Conservation (phyloP, 2,113 vertebrate species). For the Peromyscus californicus region DNA sequence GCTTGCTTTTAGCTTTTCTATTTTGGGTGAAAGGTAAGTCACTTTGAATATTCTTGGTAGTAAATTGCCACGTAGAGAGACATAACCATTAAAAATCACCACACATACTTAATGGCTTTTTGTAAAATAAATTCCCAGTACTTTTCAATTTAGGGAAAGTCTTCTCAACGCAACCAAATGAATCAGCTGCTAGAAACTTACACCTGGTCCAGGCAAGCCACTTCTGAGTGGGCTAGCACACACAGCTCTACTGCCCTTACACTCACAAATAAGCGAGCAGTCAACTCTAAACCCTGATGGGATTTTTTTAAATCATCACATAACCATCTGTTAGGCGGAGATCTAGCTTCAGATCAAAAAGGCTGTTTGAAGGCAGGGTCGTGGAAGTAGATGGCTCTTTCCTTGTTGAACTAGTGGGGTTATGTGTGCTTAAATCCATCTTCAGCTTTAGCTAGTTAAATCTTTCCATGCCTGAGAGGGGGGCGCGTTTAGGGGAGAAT, state of each 20-base stretch:
- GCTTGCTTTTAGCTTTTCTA: constrained; percentile 70
- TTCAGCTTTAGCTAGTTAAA: background rate
- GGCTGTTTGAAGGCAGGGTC: background rate
- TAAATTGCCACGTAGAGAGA: constrained; percentile 66
- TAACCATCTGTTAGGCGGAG: constrained; percentile 36
- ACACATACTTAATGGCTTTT: constrained; percentile 48
- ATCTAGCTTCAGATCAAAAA: constrained; percentile 22
- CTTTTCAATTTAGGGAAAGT: constrained; percentile 65
- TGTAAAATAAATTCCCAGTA: constrained; percentile 62
- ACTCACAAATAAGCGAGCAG: constrained; percentile 14
- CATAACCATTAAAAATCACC: constrained; percentile 67
- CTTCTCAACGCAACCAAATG: constrained; percentile 35
- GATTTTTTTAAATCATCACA: constrained; percentile 70
- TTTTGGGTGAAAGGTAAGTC: constrained; percentile 69
- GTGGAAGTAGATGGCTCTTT: background rate
- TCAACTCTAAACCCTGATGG: constrained; percentile 46
- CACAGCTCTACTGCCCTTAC: background rate
- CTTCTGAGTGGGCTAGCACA: background rate
- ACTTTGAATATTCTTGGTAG: constrained; percentile 65
- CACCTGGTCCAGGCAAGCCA: constrained; percentile 19
- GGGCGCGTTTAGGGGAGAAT: background rate
- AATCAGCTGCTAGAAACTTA: constrained; percentile 66
- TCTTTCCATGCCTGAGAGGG: background rate
- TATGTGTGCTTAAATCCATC: background rate
- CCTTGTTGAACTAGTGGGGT: background rate